Conservation (phyloP, 2,888 invertebrate genomes). For the Noctua janthe region DNA sequence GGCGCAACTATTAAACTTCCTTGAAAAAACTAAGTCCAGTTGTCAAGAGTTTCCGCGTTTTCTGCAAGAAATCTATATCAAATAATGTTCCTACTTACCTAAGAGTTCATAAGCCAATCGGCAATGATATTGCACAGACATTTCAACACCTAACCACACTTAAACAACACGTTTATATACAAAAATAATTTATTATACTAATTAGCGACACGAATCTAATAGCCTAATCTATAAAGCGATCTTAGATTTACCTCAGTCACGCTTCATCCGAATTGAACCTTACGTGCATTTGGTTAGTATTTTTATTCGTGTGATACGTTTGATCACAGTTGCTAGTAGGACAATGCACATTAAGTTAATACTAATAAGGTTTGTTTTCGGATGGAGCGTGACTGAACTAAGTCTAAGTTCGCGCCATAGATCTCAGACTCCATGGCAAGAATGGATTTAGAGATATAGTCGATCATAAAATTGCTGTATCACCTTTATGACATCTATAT, state of each 20-base stretch:
- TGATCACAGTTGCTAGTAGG: neutral
- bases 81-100: slow-evolving; percentile 14
- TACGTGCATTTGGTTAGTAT: neutral
- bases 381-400: neutral
- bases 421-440: slow-evolving; percentile 14
- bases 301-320: neutral
- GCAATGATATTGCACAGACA: slow-evolving; percentile 59
- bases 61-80: neutral
- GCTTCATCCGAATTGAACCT: neutral
- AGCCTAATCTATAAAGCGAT: neutral
- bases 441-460: neutral
- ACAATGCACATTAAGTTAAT: neutral
- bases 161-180: slow-evolving; percentile 45
- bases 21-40: slow-evolving; percentile 3
- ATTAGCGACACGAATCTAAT: slow-evolving; percentile 14
- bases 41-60: neutral
- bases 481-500: neutral
- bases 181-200: slow-evolving; percentile 63
- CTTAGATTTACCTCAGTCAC: neutral
- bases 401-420: neutral
- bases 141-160: slow-evolving; percentile 33
- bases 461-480: neutral
- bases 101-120: slow-evolving; percentile 27
- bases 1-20: too few species aligned
- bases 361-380: neutral